Percentiles rank a stretch among this genome's conserved stretches.
These are phyloP conservation scores for Styela plicata DNA, from an alignment of 23 tunicate species.

Conservation along the genomic window DNA sequence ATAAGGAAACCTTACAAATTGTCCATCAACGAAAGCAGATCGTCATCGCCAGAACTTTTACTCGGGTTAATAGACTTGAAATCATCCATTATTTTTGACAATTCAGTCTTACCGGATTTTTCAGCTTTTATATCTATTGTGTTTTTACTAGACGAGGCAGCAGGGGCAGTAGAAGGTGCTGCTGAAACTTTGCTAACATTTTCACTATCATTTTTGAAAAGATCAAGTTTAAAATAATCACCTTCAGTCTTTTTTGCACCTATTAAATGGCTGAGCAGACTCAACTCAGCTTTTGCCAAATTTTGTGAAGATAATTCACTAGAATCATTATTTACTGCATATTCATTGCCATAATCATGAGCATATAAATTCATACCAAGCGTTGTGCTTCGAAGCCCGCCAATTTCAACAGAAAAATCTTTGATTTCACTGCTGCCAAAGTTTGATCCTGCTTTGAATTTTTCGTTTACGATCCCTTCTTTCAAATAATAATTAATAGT, in stretches of 20 bases:
- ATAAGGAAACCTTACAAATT: background rate
- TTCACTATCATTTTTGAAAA: conserved; percentile 6
- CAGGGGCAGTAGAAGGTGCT: background rate
- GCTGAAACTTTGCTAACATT: background rate
- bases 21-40: conserved; percentile 72
- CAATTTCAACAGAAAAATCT: conserved; percentile 36
- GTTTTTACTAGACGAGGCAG: conserved; percentile 6
- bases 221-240: conserved; percentile 27
- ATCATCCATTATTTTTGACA: conserved; percentile 62
- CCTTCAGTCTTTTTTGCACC: conserved; percentile 31
- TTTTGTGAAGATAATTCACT: background rate
- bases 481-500: conserved; percentile 16
- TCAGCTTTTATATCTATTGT: conserved; percentile 40
- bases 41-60: conserved; percentile 27
- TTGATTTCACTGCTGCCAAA: conserved; percentile 3
- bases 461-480: background rate
- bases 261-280: conserved; percentile 60
- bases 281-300: conserved; percentile 65
- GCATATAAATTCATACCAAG: conserved; percentile 65
- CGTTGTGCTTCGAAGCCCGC: conserved; percentile 48
- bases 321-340: background rate
- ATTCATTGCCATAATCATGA: background rate
- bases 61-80: conserved; percentile 24
- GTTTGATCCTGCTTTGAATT: conserved; percentile 42
- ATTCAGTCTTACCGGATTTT: conserved; percentile 18